Percentiles rank a stretch among this genome's conserved stretches.
These are phyloP conservation scores for Barypeithes pellucidus DNA, from an alignment of 2,888 invertebrate genomes.

Conservation along the genomic window DNA sequence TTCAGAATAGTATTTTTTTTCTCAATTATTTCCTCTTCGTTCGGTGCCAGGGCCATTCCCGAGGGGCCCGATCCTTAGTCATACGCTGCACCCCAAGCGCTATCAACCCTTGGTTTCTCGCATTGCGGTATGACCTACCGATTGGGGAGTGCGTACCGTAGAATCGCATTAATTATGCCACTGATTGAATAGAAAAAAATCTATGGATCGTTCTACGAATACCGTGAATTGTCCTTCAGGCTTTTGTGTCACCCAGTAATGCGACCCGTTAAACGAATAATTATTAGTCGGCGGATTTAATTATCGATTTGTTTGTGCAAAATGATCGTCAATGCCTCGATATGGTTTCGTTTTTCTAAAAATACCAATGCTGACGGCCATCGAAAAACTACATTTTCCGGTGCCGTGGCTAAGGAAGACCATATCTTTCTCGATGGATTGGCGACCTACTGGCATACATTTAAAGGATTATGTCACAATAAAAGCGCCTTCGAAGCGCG, in stretches of 20 bases:
- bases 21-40: too few relatives aligned
- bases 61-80: too few relatives aligned
- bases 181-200: too few relatives aligned
- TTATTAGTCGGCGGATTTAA: not conserved
- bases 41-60: too few relatives aligned
- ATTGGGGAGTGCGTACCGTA: too few relatives aligned
- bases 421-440: slow-evolving; percentile 33
- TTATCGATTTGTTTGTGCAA: slow-evolving; percentile 1
- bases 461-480: slow-evolving; percentile 51
- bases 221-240: too few relatives aligned
- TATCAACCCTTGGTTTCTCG: too few relatives aligned
- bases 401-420: slow-evolving; percentile 25
- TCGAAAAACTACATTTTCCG: slow-evolving; percentile 36
- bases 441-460: slow-evolving; percentile 49
- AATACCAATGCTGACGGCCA: slow-evolving; percentile 30
- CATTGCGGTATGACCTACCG: too few relatives aligned
- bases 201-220: too few relatives aligned
- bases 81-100: too few relatives aligned
- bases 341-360: slow-evolving; percentile 24
- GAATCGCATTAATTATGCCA: too few relatives aligned
- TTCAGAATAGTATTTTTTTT: too few relatives aligned
- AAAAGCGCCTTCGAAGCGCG: slow-evolving; percentile 24
- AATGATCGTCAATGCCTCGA: not conserved
- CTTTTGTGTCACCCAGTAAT: not conserved
- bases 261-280: not conserved